These are phyloP conservation scores for pig (Sus scrofa) DNA, from an alignment of 2,113 vertebrate genomes.

Conservation along the genomic window T2T-Sscrofa CM000819.6:63161501-63162000, in stretches of 20 bases:
- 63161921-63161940: neutral
- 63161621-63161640: neutral
- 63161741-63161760: neutral
- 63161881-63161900: neutral
- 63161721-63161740: neutral
- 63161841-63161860: neutral
- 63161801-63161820: neutral
- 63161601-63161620: neutral
- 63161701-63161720: neutral
- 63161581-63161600: neutral
- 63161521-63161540: neutral
- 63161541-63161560: neutral
- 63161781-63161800: neutral
- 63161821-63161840: neutral
- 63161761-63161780: neutral
- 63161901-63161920: neutral
- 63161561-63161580: neutral
- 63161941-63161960: neutral
- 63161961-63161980: neutral
- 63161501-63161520: neutral
- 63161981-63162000: neutral
- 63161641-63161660: neutral
- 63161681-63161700: neutral
- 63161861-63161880: neutral
- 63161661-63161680: slow-evolving; percentile 27